phyloP scores from a whole-genome alignment of 2,797 vertebrate species.

The Megalops cyprinoides region DNA sequence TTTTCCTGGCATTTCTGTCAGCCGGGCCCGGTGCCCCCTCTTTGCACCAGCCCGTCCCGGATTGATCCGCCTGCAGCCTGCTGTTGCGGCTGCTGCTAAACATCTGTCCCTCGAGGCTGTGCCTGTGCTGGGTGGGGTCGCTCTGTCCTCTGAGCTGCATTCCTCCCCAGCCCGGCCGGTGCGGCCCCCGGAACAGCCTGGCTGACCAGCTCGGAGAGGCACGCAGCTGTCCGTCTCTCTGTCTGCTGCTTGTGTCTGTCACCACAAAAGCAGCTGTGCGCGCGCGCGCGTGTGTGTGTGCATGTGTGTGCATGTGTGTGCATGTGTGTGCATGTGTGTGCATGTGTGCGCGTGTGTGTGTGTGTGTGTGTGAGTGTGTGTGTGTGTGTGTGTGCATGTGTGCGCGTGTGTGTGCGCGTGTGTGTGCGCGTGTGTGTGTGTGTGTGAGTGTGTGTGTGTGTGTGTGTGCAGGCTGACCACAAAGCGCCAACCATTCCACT shows the following conservation, averaged over 20 bases:
- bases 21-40: background rate
- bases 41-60: background rate
- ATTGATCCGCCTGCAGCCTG: background rate
- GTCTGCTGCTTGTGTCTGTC: background rate
- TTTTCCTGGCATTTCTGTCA: background rate
- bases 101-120: background rate
- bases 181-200: no score
- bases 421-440: background rate
- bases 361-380: conserved; percentile 13
- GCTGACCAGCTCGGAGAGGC: no score
- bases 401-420: no score
- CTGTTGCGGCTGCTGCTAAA: background rate
- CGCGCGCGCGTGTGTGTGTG: background rate
- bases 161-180: no score
- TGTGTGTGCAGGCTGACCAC: conserved; percentile 7
- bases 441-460: background rate
- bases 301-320: background rate
- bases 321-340: no score
- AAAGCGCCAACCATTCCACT: background rate
- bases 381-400: background rate
- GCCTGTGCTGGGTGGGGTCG: background rate
- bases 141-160: no score
- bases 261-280: background rate
- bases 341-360: no score
- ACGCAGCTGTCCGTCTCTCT: background rate